These are phyloP conservation scores for Petrocephalus schoutedeni DNA, from an alignment of 2,797 vertebrate genomes.

Conservation along the genomic window DNA sequence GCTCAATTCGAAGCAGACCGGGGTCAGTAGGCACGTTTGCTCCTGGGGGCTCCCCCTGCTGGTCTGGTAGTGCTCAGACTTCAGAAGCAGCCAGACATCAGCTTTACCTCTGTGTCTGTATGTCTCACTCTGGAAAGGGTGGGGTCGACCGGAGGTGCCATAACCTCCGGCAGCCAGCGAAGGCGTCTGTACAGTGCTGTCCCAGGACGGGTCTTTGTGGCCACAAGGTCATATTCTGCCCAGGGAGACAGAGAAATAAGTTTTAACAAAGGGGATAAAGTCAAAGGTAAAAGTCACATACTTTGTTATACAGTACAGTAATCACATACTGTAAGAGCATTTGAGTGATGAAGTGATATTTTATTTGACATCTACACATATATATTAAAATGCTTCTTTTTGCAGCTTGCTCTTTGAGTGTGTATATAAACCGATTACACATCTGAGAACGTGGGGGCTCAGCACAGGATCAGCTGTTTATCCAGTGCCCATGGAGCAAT, in stretches of 20 bases:
- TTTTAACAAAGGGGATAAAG: constrained; percentile 85
- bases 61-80: neutral
- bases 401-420: neutral
- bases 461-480: neutral
- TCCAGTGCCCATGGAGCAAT: neutral
- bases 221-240: constrained; percentile 77
- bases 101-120: neutral
- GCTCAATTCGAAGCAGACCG: constrained; percentile 74
- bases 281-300: constrained; percentile 71
- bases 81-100: neutral
- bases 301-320: too few relatives aligned
- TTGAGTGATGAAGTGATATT: neutral
- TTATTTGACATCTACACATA: neutral
- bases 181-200: constrained; percentile 85
- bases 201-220: constrained; percentile 81
- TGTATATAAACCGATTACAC: neutral
- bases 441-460: neutral
- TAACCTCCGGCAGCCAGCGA: constrained; percentile 53
- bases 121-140: constrained; percentile 42
- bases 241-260: constrained; percentile 84
- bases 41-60: neutral
- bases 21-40: constrained; percentile 57
- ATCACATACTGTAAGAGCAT: neutral
- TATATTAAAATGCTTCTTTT: neutral
- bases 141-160: constrained; percentile 42